These are phyloP conservation scores for Pseudopodoces humilis DNA, from an alignment of 2,113 vertebrate species.

Conservation along the genomic window DNA sequence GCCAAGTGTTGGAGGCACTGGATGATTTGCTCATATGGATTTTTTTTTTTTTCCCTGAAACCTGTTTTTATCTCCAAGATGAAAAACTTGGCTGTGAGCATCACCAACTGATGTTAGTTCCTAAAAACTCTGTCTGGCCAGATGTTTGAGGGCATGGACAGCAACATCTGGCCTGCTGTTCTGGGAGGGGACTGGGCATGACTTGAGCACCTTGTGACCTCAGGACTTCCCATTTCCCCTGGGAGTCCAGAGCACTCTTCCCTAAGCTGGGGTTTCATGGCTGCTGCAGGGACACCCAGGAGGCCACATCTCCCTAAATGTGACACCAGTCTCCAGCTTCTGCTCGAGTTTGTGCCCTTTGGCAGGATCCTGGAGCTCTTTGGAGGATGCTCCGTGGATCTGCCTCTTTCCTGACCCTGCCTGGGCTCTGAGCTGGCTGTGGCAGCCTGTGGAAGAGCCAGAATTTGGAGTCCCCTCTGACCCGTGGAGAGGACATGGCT, in stretches of 20 bases:
- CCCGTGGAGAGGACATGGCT: fast-evolving
- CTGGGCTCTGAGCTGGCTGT: neutral
- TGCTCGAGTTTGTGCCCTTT: neutral
- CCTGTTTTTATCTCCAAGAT: neutral
- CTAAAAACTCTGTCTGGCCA: neutral
- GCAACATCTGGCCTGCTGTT: neutral
- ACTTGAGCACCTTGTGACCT: neutral
- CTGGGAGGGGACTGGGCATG: neutral
- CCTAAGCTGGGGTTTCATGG: neutral
- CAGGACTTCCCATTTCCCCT: fast-evolving
- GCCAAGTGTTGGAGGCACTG: neutral
- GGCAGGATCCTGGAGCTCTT: neutral
- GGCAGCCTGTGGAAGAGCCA: neutral
- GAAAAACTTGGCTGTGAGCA: neutral
- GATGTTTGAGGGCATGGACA: neutral
- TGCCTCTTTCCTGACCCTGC: neutral
- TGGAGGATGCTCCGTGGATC: neutral
- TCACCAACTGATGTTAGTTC: neutral
- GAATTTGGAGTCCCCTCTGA: neutral
- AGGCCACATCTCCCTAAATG: neutral
- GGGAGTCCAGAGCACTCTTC: neutral
- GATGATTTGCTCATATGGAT: fast-evolving
- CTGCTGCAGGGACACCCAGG: neutral
- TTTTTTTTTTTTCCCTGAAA: neutral
- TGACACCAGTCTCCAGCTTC: neutral